Conservation (phyloP, 1,140 invertebrate genomes). For the Brachionus sp. region DNA sequence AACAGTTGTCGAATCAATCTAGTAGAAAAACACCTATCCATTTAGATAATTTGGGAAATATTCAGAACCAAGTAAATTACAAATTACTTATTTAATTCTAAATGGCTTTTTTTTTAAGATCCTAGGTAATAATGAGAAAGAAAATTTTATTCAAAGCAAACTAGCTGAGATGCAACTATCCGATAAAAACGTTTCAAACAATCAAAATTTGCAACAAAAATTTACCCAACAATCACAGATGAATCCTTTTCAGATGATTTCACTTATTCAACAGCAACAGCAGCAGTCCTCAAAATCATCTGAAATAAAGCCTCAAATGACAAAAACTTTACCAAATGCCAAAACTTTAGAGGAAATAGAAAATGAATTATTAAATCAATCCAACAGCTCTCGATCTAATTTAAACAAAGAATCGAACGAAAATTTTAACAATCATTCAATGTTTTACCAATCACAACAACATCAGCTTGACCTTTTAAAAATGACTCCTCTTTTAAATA, state of each 20-base stretch:
- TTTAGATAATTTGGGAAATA: not conserved
- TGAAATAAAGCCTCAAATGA: not conserved
- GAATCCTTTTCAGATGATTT: not conserved
- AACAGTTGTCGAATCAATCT: not conserved
- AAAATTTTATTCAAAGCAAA: constrained; percentile 31
- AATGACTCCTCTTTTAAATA: constrained; percentile 5
- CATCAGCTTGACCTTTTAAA: not conserved
- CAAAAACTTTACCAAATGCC: constrained; percentile 33
- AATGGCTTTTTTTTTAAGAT: not conserved
- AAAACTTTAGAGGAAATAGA: constrained; percentile 45
- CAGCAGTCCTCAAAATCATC: not conserved
- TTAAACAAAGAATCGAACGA: not conserved
- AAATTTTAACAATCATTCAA: not conserved
- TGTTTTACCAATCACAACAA: not conserved
- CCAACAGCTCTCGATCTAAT: not conserved
- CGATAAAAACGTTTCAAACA: not conserved
- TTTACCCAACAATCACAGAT: not conserved
- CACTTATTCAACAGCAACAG: not conserved
- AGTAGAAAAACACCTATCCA: not conserved
- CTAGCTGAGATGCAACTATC: not conserved
- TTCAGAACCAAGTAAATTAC: not conserved
- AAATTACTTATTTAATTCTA: no score
- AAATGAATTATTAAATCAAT: constrained; percentile 31
- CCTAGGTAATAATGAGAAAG: not conserved
- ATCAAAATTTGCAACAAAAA: not conserved